These are phyloP conservation scores for Lepidochrysops patricia DNA, from an alignment of 2,888 invertebrate species.

Conservation along the genomic window DNA sequence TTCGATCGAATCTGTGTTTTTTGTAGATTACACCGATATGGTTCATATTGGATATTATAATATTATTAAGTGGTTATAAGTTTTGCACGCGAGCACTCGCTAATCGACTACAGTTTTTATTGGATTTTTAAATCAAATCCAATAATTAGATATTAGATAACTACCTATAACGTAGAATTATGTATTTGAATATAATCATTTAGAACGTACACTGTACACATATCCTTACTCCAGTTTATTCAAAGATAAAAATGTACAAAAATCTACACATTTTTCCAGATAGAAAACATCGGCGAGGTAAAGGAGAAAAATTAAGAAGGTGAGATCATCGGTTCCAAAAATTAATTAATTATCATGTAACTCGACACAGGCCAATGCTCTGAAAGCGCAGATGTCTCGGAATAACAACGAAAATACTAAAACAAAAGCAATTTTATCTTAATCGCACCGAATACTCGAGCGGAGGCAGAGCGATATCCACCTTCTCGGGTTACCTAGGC, in stretches of 20 bases:
- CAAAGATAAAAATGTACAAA: no score
- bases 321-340: conserved; percentile 7
- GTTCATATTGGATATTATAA: conserved; percentile 19
- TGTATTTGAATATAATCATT: no score
- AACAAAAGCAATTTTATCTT: conserved; percentile 64
- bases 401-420: conserved; percentile 43
- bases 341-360: conserved; percentile 8
- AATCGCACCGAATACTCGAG: conserved; percentile 68
- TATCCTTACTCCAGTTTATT: no score
- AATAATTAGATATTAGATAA: background rate
- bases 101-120: background rate
- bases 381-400: conserved; percentile 15
- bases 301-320: no score
- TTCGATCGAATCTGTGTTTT: conserved; percentile 33
- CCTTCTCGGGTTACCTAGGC: conserved; percentile 72
- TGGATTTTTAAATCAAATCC: background rate
- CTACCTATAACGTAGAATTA: background rate
- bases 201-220: no score
- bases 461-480: conserved; percentile 68
- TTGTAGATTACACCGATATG: conserved; percentile 30
- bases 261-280: background rate
- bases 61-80: conserved; percentile 9
- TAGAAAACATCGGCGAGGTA: background rate
- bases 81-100: conserved; percentile 6
- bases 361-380: conserved; percentile 18